Conservation (phyloP, 1,140 invertebrate genomes). For the Vanessa atalanta region DNA sequence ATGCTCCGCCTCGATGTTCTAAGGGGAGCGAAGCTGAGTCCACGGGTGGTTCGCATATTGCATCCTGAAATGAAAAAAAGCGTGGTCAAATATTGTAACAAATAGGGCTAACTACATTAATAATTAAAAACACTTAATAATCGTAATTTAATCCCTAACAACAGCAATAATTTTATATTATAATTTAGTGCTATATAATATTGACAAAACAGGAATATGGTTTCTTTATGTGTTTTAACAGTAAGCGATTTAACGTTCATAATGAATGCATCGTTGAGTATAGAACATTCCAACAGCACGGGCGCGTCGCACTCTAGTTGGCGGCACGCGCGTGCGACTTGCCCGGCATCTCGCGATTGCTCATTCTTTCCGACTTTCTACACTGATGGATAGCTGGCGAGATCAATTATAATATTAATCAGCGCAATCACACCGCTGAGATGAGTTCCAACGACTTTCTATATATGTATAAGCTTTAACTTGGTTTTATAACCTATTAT, state of each 20-base stretch:
- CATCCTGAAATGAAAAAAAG: slow-evolving; percentile 82
- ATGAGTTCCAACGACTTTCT: slow-evolving; percentile 59
- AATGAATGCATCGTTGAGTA: slow-evolving; percentile 52
- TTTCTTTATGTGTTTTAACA: slow-evolving; percentile 21
- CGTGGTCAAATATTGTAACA: background rate
- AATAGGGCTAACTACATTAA: too few species aligned
- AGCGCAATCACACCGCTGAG: slow-evolving; percentile 66
- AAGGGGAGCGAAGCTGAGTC: slow-evolving; percentile 89
- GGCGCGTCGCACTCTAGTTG: slow-evolving; percentile 72
- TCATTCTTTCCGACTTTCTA: slow-evolving; percentile 78
- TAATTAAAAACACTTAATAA: too few species aligned
- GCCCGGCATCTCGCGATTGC: slow-evolving; percentile 49
- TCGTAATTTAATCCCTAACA: background rate
- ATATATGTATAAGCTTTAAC: slow-evolving; percentile 18
- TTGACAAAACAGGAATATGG: background rate
- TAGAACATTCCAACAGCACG: slow-evolving; percentile 59
- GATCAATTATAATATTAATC: slow-evolving; percentile 79
- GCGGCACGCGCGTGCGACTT: slow-evolving; percentile 55
- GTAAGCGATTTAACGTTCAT: slow-evolving; percentile 23
- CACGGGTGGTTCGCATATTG: slow-evolving; percentile 86
- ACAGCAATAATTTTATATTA: background rate
- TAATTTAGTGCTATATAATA: too few species aligned
- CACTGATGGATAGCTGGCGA: slow-evolving; percentile 72
- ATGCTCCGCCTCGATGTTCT: slow-evolving; percentile 86
- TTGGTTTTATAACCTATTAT: slow-evolving; percentile 14